Conservation (phyloP, 1,140 invertebrate species). For the Aphis gossypii region DNA sequence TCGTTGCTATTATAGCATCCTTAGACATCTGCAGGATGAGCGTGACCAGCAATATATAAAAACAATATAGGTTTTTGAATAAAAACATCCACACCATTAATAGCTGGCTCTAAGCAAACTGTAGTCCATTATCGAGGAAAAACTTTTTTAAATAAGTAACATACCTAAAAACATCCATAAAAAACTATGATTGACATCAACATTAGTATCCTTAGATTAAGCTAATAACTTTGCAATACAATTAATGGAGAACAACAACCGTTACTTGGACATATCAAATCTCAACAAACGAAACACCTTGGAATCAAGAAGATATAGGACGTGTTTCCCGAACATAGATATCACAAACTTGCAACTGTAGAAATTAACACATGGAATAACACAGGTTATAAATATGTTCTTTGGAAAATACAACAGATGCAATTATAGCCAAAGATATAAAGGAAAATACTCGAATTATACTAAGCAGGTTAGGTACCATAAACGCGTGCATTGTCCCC, state of each 20-base stretch:
- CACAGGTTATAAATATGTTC: too few species aligned
- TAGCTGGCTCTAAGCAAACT: background rate
- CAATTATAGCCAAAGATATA: too few species aligned
- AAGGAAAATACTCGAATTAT: too few species aligned
- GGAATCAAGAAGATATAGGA: background rate
- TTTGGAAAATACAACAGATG: too few species aligned
- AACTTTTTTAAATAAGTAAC: background rate
- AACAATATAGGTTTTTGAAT: background rate
- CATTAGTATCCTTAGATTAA: background rate
- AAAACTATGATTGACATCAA: background rate
- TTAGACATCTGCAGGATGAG: background rate
- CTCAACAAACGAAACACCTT: background rate
- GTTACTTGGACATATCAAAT: background rate
- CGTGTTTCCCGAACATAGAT: background rate
- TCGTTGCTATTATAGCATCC: background rate
- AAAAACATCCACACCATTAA: background rate
- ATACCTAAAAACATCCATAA: background rate
- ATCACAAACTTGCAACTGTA: too few species aligned
- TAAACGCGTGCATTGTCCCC: too few species aligned
- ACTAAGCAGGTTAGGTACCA: too few species aligned
- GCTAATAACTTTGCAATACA: background rate
- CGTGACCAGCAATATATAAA: background rate
- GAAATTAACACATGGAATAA: too few species aligned
- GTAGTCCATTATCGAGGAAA: background rate
- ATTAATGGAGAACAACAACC: background rate